Evolutionary conservation across 92 coral and sea anemone genomes (phyloP), one percentile per base, ranked within the genome.

Genomic region (Porites evermanni): DNA sequence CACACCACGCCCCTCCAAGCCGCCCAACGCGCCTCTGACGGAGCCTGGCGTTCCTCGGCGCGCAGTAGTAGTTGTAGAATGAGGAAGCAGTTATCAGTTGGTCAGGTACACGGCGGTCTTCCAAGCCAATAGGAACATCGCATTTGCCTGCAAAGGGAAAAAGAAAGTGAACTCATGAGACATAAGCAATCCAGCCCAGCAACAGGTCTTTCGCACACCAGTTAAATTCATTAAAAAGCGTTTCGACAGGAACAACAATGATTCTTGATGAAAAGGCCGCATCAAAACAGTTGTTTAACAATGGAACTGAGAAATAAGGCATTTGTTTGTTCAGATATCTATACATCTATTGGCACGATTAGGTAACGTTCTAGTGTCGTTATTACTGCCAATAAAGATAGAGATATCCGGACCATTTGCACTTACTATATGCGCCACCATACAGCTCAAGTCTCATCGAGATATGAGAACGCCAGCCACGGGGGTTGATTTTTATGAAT

Each of bases 61-160:
- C 88, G 64, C 98, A 91, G 66, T 87, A 90, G 81, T 58, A 79
- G 79, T 89, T 89, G 61, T 89, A 84, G 67, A 81, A 86, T 7
- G 98, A 94, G 5, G 98, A 94, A 6, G 98, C 95, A 38, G 83
- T 87, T 82, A 94, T 79, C 89, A 90, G 84, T 29, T 91, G 94
- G 77, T 90, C 86, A 68, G 95, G 92, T 66, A 94, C 87, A 12
- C 92, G 89, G 12, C 79, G 77, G 47, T 88, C 93, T 80, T 94
- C 98, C 74, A 94, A n/a, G 11, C 98, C 98, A 74, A 94, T 91
- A 14, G 98, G 95, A 89, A 90, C 89, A 79, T 94, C 98, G 53
- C 95, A 92, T 24, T 89, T 91, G n/a, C 84, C 95, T 92, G 29
- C 3, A 24, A 38, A n/a, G 69, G 52, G 84, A 16, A 29, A 51